phyloP scores from a whole-genome alignment of 2,888 invertebrate genomes.

The Diarsia brunnea region DNA sequence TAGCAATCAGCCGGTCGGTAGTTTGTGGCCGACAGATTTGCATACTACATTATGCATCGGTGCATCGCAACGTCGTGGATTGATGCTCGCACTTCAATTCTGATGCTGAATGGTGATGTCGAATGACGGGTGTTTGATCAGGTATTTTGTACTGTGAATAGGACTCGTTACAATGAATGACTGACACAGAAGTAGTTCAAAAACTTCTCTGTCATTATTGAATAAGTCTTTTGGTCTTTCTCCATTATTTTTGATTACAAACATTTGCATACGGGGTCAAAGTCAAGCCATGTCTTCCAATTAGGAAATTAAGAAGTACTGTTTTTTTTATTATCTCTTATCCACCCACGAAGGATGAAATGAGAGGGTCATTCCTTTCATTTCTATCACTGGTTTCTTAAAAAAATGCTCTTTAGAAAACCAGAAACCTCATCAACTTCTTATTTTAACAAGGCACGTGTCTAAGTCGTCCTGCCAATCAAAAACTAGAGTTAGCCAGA shows the following conservation, averaged over 20 bases:
- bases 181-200: neutral
- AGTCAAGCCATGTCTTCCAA: neutral
- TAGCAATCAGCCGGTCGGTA: slow-evolving; percentile 69
- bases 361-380: neutral
- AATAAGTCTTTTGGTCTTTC: neutral
- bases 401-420: neutral
- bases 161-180: neutral
- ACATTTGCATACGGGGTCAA: neutral
- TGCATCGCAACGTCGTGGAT: slow-evolving; percentile 63
- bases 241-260: neutral
- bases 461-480: too few species aligned
- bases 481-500: neutral
- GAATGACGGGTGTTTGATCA: slow-evolving; percentile 34
- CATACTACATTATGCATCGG: slow-evolving; percentile 70
- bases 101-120: slow-evolving; percentile 32
- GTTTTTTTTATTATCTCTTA: neutral
- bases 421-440: neutral
- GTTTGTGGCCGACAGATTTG: slow-evolving; percentile 67
- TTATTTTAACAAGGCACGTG: neutral
- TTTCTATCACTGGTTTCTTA: neutral
- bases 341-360: too few species aligned
- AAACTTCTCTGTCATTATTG: too few species aligned
- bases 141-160: slow-evolving; percentile 1
- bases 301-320: neutral
- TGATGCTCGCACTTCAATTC: slow-evolving; percentile 62